Evolutionary conservation across 2,888 invertebrate genomes (phyloP).

Genomic region (Muscina levida): DNA sequence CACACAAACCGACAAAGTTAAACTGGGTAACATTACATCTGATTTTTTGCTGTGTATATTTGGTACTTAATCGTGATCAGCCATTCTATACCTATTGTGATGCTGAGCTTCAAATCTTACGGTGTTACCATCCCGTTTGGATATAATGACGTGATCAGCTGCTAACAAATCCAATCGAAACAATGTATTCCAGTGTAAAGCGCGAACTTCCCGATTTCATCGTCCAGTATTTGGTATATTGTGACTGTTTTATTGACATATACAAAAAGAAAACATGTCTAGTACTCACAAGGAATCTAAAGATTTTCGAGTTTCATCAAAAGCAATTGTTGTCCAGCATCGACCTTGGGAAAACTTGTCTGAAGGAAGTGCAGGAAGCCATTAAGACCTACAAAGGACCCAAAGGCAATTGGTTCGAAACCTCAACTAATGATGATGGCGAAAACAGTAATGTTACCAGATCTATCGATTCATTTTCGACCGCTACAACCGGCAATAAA

Average conservation of each 20-base stretch:
- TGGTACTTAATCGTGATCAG: no score
- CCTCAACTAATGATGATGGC: background rate
- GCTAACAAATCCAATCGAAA: background rate
- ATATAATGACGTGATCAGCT: background rate
- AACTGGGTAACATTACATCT: no score
- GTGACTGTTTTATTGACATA: constrained; percentile 58
- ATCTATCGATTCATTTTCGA: background rate
- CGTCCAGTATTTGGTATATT: constrained; percentile 57
- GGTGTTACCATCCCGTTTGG: no score
- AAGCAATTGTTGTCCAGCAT: constrained; percentile 72
- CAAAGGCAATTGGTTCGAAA: constrained; percentile 61
- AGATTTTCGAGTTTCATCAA: constrained; percentile 72
- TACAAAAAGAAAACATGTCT: constrained; percentile 64
- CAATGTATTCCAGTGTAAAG: constrained; percentile 58
- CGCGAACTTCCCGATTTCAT: constrained; percentile 65
- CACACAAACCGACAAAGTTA: no score
- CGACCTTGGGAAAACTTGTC: constrained; percentile 68
- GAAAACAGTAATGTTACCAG: background rate
- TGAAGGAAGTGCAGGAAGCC: constrained; percentile 54
- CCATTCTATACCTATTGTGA: no score
- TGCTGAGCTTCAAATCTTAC: no score
- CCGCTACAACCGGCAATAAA: background rate
- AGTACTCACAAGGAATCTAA: constrained; percentile 70
- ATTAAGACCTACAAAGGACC: constrained; percentile 70
- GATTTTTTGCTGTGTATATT: no score